Percentiles rank a stretch among this genome's conserved stretches.
phyloP scores from a whole-genome alignment of 2,113 vertebrate genomes.

The Amphiprion percula region DNA sequence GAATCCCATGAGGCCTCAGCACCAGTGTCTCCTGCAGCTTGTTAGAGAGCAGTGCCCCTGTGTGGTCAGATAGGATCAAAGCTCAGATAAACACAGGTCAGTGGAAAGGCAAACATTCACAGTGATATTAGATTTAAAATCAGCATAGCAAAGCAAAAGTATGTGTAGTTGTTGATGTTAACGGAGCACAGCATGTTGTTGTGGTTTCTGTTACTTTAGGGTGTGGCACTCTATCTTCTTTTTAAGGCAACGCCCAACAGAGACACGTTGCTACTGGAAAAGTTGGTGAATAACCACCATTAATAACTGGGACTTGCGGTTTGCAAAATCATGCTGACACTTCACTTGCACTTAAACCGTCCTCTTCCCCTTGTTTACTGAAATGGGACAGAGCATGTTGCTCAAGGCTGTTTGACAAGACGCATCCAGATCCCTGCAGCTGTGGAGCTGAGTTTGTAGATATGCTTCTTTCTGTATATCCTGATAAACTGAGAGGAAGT shows the following conservation, averaged over 20 bases:
- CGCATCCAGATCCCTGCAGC: not conserved
- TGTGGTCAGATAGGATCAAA: constrained; percentile 48
- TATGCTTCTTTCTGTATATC: constrained; percentile 7
- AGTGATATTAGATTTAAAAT: not conserved
- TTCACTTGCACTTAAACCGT: not conserved
- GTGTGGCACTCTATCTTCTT: constrained; percentile 36
- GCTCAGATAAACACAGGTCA: not conserved
- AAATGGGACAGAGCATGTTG: constrained; percentile 1
- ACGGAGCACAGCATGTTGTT: not conserved
- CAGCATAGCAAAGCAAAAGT: not conserved
- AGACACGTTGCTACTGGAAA: constrained; percentile 27
- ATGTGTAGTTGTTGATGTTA: not conserved
- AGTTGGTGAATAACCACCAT: constrained; percentile 37
- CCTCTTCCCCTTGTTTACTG: not conserved
- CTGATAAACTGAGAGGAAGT: constrained; percentile 72
- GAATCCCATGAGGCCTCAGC: not conserved
- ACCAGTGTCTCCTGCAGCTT: not conserved
- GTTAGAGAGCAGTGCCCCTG: constrained; percentile 41
- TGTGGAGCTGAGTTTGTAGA: not conserved
- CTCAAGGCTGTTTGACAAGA: not conserved
- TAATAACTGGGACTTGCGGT: not conserved
- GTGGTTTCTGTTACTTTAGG: constrained; percentile 35
- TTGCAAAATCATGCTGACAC: not conserved
- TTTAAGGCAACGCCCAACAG: constrained; percentile 44
- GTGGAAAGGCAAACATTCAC: not conserved